Conservation (phyloP, 2,888 invertebrate genomes). For the Agrochola litura region DNA sequence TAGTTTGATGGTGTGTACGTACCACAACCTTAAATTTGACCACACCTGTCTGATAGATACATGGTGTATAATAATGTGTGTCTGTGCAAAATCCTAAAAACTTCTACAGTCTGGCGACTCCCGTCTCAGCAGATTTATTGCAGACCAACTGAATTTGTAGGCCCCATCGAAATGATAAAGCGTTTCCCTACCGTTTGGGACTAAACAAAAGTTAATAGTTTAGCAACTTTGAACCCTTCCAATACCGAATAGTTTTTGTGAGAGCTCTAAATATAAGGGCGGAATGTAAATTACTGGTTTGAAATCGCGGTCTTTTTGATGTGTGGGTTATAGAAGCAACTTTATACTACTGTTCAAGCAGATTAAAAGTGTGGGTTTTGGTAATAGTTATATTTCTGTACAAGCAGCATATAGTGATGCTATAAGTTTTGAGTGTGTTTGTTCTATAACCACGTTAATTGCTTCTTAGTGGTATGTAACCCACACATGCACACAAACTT, state of each 20-base stretch:
- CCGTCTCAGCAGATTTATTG: constrained; percentile 71
- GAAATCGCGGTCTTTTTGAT: constrained; percentile 24
- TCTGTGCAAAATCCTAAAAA: constrained; percentile 54
- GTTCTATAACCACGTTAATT: too few relatives aligned
- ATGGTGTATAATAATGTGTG: neutral
- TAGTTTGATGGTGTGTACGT: neutral
- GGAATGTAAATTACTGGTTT: constrained; percentile 33
- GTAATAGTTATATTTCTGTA: neutral
- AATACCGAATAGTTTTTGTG: constrained; percentile 62
- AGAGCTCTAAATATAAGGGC: constrained; percentile 33
- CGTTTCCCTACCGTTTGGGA: constrained; percentile 55
- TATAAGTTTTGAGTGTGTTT: too few relatives aligned
- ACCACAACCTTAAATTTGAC: too few relatives aligned
- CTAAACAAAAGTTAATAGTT: constrained; percentile 77
- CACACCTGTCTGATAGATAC: neutral
- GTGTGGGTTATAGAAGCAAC: neutral
- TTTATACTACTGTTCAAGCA: neutral
- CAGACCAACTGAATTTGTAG: constrained; percentile 72
- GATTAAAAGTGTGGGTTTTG: neutral
- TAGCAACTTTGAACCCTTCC: constrained; percentile 64
- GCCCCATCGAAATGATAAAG: constrained; percentile 73
- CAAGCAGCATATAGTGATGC: neutral
- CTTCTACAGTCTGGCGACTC: constrained; percentile 53
- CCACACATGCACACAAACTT: too few relatives aligned
- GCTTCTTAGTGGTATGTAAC: too few relatives aligned